Evolutionary conservation across 1,140 invertebrate genomes (phyloP), one percentile per base, ranked within the genome.

Genomic region (roundworm (Caenorhabditis elegans)): DNA sequence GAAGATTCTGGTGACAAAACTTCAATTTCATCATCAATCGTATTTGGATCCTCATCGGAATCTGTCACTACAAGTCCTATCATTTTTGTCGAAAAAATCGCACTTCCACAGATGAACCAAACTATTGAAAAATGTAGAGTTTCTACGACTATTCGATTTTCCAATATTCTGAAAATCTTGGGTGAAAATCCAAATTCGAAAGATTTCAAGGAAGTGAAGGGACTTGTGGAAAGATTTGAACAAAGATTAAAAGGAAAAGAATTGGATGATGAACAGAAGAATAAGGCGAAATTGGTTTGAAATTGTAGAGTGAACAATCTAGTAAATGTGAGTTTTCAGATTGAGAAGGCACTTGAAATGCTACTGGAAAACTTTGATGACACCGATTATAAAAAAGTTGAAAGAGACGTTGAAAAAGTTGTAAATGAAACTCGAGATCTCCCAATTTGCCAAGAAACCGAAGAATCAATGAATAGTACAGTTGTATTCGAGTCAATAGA

Each of bases 61-160:
- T 43, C 53, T 28, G 78, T 79, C 0, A 79, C 78, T 2, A 60
- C 78, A 11, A 60, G 39, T 43, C 78, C 78, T 34, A 53, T 79
- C 1, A 79, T 79, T 47, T 51, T 79, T 17, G 78, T 79, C 10
- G 78, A 70, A 13, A 46, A 79, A 11, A 46, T 46, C 19, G 78
- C 51, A 39, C 10, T 65, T 43, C 22, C 51, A 19, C 51, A 39
- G 36, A 79, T 24, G 13, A 55, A 39, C 6, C 11, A n/a, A 15
- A 70, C 34, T 17, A 55, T 48, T 46, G 78, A 70, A 47, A 55
- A n/a, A 26, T 79, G 78, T 34, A 53, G 78, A 47, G 78, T 55
- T 8, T 65, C 34, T 15, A 55, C 51, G 15, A 65, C 78, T 17
- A 46, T 70, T 36, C 31, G 60, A 43, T 70, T 70, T 8, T 43